These are phyloP conservation scores for Folsomia manolachei DNA, from an alignment of 2,888 invertebrate genomes.

Conservation along the genomic window DNA sequence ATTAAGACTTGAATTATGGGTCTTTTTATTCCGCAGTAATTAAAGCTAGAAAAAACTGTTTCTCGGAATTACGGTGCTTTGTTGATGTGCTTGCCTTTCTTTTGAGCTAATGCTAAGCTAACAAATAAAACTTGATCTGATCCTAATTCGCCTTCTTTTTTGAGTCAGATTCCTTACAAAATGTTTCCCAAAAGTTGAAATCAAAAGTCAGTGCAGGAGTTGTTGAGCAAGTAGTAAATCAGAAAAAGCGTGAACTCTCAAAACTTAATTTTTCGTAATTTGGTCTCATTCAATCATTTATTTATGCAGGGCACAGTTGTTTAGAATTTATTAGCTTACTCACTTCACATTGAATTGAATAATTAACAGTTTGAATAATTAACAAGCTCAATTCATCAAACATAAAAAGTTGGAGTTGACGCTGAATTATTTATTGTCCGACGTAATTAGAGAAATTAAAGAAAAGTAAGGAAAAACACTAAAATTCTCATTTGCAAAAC, in stretches of 20 bases:
- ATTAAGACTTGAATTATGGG: conserved; percentile 21
- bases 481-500: too few relatives aligned
- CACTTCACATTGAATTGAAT: neutral
- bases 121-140: too few relatives aligned
- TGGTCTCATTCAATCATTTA: neutral
- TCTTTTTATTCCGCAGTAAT: conserved; percentile 3
- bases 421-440: neutral
- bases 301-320: neutral
- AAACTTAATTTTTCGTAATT: conserved; percentile 6
- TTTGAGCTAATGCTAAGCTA: too few relatives aligned
- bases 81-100: too few relatives aligned
- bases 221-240: too few relatives aligned
- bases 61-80: neutral
- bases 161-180: too few relatives aligned
- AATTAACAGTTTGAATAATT: neutral
- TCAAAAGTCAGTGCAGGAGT: too few relatives aligned
- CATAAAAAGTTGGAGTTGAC: neutral
- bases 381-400: neutral
- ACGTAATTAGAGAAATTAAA: neutral
- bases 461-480: neutral
- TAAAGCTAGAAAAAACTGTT: neutral
- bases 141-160: too few relatives aligned
- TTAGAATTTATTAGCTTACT: neutral
- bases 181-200: too few relatives aligned
- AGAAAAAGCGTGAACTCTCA: neutral